Evolutionary conservation across 2,797 vertebrate genomes (phyloP).

Genomic region (Todus mexicanus): DNA sequence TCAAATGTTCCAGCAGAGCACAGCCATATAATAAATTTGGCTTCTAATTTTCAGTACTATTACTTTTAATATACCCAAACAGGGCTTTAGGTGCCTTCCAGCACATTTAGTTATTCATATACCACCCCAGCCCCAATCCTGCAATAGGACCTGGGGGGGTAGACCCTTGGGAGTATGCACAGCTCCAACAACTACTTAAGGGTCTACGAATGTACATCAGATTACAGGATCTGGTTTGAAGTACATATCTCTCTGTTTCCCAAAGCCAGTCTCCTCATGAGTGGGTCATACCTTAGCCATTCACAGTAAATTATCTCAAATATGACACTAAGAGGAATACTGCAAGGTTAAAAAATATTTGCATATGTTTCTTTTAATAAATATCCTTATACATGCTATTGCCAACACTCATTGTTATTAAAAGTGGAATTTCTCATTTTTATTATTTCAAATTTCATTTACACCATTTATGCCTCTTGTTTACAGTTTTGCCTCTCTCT

Average conservation of each 20-base stretch:
- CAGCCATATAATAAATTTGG: background rate
- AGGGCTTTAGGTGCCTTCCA: background rate
- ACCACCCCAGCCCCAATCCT: background rate
- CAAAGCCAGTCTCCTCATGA: background rate
- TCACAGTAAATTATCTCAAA: background rate
- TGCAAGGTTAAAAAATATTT: background rate
- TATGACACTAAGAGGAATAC: background rate
- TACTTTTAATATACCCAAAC: background rate
- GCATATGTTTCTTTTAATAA: background rate
- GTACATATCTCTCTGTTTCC: background rate
- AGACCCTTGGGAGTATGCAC: background rate
- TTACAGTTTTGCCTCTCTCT: background rate
- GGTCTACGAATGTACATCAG: background rate
- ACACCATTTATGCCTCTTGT: background rate
- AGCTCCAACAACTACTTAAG: background rate
- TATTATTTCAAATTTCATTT: background rate
- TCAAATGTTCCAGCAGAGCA: constrained; percentile 29
- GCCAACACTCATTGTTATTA: background rate
- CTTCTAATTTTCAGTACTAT: constrained; percentile 20
- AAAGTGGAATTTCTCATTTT: background rate
- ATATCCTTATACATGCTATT: background rate
- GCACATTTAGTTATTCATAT: background rate
- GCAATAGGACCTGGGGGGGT: background rate
- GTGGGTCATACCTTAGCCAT: background rate
- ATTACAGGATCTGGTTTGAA: background rate